A percentile compares a stretch with the other conserved stretches of the same genome.
Conservation (phyloP, 2,113 vertebrate species). For the Mustela lutreola region DNA sequence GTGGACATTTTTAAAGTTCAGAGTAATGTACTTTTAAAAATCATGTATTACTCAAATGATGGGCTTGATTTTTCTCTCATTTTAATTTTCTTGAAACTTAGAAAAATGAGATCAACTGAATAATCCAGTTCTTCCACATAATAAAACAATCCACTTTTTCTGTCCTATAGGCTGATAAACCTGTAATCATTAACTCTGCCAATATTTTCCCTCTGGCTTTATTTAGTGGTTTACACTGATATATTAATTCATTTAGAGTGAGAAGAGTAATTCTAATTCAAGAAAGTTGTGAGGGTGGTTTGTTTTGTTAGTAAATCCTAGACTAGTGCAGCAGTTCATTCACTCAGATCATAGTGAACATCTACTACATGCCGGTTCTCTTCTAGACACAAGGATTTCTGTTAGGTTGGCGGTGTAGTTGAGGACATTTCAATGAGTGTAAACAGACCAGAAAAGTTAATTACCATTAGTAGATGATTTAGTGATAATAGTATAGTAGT, state of each 20-base stretch:
- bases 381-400: not conserved
- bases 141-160: not conserved
- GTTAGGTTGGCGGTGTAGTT: not conserved
- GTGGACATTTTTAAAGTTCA: conserved; percentile 50
- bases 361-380: not conserved
- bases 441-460: not conserved
- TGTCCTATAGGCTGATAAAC: not conserved
- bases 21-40: conserved; percentile 34
- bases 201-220: not conserved
- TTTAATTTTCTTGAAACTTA: conserved; percentile 35
- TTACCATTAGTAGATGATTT: not conserved
- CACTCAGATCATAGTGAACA: not conserved
- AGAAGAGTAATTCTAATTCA: not conserved
- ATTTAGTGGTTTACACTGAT: not conserved
- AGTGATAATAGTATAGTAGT: not conserved
- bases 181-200: conserved; percentile 10
- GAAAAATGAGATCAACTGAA: not conserved
- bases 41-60: not conserved
- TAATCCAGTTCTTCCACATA: not conserved
- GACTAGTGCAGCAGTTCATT: not conserved
- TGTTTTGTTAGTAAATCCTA: conserved; percentile 19
- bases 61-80: conserved; percentile 21
- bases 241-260: not conserved
- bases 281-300: not conserved
- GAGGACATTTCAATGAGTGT: not conserved